These are phyloP conservation scores for Psittacula derbiana DNA, from an alignment of 2,797 vertebrate species.

Conservation along the genomic window DNA sequence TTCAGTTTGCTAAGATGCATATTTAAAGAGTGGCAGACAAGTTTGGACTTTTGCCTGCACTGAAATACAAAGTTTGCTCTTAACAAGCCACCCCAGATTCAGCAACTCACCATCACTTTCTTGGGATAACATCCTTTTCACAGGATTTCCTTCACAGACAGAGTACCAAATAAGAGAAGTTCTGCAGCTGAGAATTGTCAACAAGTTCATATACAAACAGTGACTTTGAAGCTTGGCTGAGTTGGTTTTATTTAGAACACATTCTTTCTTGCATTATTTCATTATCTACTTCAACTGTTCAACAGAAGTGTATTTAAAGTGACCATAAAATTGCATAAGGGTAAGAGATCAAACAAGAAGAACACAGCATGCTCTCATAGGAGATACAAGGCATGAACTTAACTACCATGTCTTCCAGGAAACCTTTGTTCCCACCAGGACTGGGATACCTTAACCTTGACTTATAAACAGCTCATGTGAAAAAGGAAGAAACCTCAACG, in stretches of 20 bases:
- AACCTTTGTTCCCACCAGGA: background rate
- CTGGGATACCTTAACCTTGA: background rate
- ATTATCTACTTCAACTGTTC: background rate
- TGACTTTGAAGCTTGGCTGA: background rate
- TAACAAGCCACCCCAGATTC: background rate
- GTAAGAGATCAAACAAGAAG: background rate
- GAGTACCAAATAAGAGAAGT: background rate
- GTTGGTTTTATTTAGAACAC: background rate
- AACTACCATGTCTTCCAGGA: background rate
- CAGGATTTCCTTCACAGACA: background rate
- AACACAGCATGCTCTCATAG: background rate
- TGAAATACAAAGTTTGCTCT: background rate
- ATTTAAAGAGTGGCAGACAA: background rate
- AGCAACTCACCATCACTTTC: background rate
- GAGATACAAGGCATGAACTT: background rate
- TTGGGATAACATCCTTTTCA: background rate
- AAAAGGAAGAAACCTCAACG: background rate
- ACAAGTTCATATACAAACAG: background rate
- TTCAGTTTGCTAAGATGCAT: background rate
- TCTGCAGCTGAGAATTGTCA: background rate
- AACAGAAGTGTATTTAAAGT: background rate
- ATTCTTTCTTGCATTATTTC: background rate
- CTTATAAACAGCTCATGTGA: background rate
- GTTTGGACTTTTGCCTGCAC: background rate
- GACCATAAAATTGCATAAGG: fast-evolving